Evolutionary conservation across 2,888 invertebrate species (phyloP), one percentile per base, ranked within the genome.

Genomic region (Pheosia gnoma): DNA sequence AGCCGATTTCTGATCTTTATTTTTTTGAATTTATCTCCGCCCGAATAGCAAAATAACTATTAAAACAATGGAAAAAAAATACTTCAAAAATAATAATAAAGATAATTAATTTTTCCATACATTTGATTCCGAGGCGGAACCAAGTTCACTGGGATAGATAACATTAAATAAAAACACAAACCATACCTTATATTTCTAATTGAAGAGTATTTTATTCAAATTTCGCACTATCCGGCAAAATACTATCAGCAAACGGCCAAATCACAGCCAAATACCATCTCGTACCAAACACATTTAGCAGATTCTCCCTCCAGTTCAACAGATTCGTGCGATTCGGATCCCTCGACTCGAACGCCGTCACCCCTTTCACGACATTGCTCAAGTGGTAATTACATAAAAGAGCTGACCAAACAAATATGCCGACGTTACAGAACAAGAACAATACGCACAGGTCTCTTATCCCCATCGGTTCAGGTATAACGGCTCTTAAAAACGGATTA

Each of bases 201-300:
- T 43, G 41, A 6, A 41, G 6, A 8, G 43, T 9, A 45, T n/a
- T 58, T 68, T 64, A 41, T 58, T 57, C 57, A 38, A 1, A 39
- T 37, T 70, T 73, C 0, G 38, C 57, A 36, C 55, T 49, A 36
- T 68, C 56, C 3, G 84, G 82, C n/a, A 84, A 62, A 41, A 83
- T 80, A 68, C 87, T 89, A 4, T 74, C 60, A 56, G 72, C 73
- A 61, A 89, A 82, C 0, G 90, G 89, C 68, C 84, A 89, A 0
- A 90, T 0, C 0, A 88, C 53, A 5, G 87, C 83, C 38, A 78
- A 78, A 51, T 84, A 84, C 90, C 90, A 90, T 37, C 68, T 84
- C 4, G 94, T 87, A 0, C 98, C 98, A 68, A 98, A 95, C 3
- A 96, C 95, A 71, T 95, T 93, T 62, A 94, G 85, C 7, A 98